Percentiles rank a stretch among this genome's conserved stretches.
These are phyloP conservation scores for Drosophila equinoxialis DNA, from an alignment of 1,140 invertebrate genomes.

Conservation along the genomic window DNA sequence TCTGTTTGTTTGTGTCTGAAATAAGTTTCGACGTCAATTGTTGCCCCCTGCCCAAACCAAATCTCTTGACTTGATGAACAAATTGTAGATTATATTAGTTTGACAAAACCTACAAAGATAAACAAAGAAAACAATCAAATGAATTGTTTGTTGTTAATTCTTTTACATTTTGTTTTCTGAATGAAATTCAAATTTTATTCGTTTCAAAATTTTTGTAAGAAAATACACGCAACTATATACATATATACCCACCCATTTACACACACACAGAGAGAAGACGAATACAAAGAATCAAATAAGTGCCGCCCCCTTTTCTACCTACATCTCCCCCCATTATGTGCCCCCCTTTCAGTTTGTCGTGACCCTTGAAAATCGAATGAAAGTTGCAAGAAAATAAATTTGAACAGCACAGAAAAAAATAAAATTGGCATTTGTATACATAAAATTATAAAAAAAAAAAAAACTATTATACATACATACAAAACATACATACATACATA, in stretches of 20 bases:
- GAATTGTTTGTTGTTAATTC: too few species aligned
- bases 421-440: slow-evolving; percentile 45
- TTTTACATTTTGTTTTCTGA: too few species aligned
- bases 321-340: not conserved
- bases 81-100: too few species aligned
- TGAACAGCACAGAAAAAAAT: slow-evolving; percentile 29
- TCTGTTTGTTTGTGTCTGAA: slow-evolving; percentile 2
- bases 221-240: not conserved
- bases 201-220: not conserved
- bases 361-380: not conserved
- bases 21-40: too few species aligned
- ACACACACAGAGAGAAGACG: not conserved
- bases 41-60: too few species aligned
- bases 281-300: not conserved
- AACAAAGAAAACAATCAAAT: too few species aligned
- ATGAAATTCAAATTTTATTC: too few species aligned
- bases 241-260: too few species aligned
- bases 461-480: slow-evolving; percentile 13
- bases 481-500: slow-evolving; percentile 14
- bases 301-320: not conserved
- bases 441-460: slow-evolving; percentile 13
- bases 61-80: not conserved
- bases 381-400: slow-evolving; percentile 5
- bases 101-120: too few species aligned
- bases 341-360: not conserved